Conservation (phyloP, 2,888 invertebrate genomes). For the Drosophila anomalata region DNA sequence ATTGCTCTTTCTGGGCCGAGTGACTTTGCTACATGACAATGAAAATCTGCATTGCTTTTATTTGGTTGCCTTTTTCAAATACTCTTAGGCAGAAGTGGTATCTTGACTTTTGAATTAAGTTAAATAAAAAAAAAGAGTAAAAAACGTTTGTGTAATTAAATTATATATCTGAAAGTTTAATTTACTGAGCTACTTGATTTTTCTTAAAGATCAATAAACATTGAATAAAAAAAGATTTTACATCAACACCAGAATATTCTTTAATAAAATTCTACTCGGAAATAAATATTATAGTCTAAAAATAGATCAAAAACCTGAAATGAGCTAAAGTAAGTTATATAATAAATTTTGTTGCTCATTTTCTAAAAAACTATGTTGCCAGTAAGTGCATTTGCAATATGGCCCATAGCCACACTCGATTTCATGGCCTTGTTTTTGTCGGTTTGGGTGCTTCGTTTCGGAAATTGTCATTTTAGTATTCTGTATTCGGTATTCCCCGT, state of each 20-base stretch:
- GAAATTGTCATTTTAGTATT: slow-evolving; percentile 76
- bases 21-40: slow-evolving; percentile 76
- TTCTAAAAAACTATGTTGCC: background rate
- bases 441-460: slow-evolving; percentile 58
- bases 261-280: background rate
- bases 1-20: slow-evolving; percentile 36
- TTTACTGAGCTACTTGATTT: too few relatives aligned
- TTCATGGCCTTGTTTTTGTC: slow-evolving; percentile 50
- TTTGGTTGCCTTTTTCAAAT: slow-evolving; percentile 31
- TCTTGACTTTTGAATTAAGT: background rate
- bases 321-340: background rate
- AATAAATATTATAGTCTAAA: background rate
- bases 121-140: background rate
- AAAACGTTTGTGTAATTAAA: background rate
- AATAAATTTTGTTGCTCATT: background rate
- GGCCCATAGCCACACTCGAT: slow-evolving; percentile 7
- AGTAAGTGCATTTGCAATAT: slow-evolving; percentile 26
- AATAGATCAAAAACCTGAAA: background rate
- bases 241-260: too few relatives aligned
- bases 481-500: slow-evolving; percentile 59
- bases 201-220: too few relatives aligned
- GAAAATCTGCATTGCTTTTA: slow-evolving; percentile 66
- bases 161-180: background rate
- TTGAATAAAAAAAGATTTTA: too few relatives aligned
- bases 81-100: background rate